Base-by-base conservation (phyloP, 2,888 invertebrate genomes). In the Ochlodes sylvanus region DNA sequence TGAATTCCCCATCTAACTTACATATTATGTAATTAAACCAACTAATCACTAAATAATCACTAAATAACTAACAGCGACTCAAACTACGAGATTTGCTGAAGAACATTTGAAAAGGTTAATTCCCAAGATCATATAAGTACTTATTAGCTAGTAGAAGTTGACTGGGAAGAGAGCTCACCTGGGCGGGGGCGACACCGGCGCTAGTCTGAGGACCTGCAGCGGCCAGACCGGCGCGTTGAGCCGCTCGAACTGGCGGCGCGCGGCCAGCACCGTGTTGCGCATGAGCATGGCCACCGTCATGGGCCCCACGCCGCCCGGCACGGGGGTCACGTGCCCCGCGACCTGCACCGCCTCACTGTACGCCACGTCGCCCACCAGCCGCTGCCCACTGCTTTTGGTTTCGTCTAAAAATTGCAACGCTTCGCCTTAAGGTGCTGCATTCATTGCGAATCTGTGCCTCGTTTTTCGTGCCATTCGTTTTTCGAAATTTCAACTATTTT, bases 251-350 rank as follows among this genome's bases (percentile, higher is more conserved):
- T 95, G 93, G 60, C 94, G 94, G 76, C 95, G 92, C 9, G 98
- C 98, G 62, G 98, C 96, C 73, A 96, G 94, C 42, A 98, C 97
- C 0, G 99, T 99, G 91, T 99, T 99, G 77, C 96, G 95, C 98
- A 99, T 98, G 41, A 98, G 92, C 98, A 99, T 99, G 19, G 99
- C 98, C 72, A 99, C 99, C 0, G 99, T 99, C 99, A 99, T 99
- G 15, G 99, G 99, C 0, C 99, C 99, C 70, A 99, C 99, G 71
- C 99, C 99, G 67, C 98, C 97, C 12, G 98, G 98, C 61, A 99
- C 99, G 5, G 99, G 99, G 27, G 99, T 99, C 79, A 99, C 97
- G 89, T 95, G 96, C 0, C 97, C 96, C 15, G 99, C 99, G 71
- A 97, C 96, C 75, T 95, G 87, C 74, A 94, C 94, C 6, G 97